phyloP scores from a whole-genome alignment of 1,140 invertebrate genomes.

The Magallana angulata region DNA sequence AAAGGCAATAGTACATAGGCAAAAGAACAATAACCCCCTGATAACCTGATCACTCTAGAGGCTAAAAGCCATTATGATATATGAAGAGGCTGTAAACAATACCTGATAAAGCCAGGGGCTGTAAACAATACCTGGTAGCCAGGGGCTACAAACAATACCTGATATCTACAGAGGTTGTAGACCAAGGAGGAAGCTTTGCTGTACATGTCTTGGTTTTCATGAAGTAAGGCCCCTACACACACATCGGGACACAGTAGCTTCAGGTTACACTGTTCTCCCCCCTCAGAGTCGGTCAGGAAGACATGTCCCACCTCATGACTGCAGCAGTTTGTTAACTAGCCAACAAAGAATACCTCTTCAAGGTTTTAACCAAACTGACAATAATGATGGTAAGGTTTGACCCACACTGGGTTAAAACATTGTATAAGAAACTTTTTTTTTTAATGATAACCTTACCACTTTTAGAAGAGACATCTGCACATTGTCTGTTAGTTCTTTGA shows the following conservation, averaged over 20 bases:
- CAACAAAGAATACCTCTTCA: not conserved
- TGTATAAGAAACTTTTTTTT: no score
- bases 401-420: no score
- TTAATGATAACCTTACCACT: constrained; percentile 50
- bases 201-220: constrained; percentile 42
- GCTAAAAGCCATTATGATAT: no score
- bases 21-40: no score
- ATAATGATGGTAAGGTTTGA: not conserved
- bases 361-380: not conserved
- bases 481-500: constrained; percentile 53
- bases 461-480: constrained; percentile 56
- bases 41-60: no score
- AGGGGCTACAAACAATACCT: constrained; percentile 40
- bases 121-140: not conserved
- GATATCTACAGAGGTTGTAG: constrained; percentile 58
- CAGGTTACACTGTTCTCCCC: constrained; percentile 24
- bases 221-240: constrained; percentile 57
- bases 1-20: no score
- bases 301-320: constrained; percentile 58
- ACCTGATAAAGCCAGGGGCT: not conserved
- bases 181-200: constrained; percentile 44
- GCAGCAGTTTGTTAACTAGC: constrained; percentile 60
- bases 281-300: constrained; percentile 48
- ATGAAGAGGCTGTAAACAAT: not conserved
- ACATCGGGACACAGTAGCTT: constrained; percentile 44